Evolutionary conservation across 2,113 vertebrate genomes (phyloP), one percentile per base, ranked within the genome.

Genomic region (Elephas maximus): DNA sequence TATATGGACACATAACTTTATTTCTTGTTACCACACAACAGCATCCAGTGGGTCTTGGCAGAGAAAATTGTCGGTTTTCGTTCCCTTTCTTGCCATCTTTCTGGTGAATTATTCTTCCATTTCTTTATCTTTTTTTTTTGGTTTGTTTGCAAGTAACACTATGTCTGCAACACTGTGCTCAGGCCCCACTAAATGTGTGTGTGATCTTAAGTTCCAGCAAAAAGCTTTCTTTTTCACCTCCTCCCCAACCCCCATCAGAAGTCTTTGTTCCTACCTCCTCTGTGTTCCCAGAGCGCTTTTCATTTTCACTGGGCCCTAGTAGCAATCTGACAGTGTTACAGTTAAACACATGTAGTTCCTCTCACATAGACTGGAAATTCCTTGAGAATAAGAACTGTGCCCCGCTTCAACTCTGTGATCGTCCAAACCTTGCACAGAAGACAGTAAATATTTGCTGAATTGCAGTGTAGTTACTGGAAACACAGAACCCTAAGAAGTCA

Each of bases 361-460:
- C 44, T 77, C 45, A 45, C 10, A 2, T 45, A 71, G 57, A 41
- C 23, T 93, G 80, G 90, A 88, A 96, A 87, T 93, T 96, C 41
- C 62, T 89, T 91, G 62, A 94, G 78, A 73, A 23, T 90, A 37
- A 88, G 92, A 82, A 90, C 51, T 87, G 7, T 89, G 63, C 21
- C n/a, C 37, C 24, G 73, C 6, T 83, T 94, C 71, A 84, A 67
- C 53, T 89, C 78, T 67, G 28, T 88, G 76, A 84, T 93, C 48
- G 71, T 62, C 48, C 65, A 71, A 74, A 77, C 37, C 53, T 93
- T 90, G 28, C 37, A 30, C 12, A 30, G 37, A 90, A 93, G 89
- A 94, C 48, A 94, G 80, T 63, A 90, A 93, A 78, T 93, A 95
- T 93, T 92, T 97, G 87, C 71, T 85, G 90, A 95, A 77, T 44